A percentile compares a stretch with the other conserved stretches of the same genome.
These are phyloP conservation scores for Lathamus discolor DNA, from an alignment of 2,113 vertebrate species.

Conservation along the genomic window DNA sequence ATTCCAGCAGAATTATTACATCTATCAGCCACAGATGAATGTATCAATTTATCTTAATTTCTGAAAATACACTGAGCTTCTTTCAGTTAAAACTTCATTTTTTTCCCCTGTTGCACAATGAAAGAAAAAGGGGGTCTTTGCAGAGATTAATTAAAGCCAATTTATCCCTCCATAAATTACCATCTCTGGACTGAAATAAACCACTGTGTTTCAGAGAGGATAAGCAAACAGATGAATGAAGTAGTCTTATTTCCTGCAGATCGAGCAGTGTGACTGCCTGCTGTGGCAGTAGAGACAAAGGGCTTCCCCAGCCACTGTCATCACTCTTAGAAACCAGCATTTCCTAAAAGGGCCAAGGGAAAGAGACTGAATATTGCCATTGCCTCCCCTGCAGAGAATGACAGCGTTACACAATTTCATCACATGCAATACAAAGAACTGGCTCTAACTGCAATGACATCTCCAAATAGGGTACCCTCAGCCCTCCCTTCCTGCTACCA, in stretches of 20 bases:
- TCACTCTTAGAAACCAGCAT: not conserved
- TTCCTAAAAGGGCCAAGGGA: slow-evolving; percentile 11
- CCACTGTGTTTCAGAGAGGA: slow-evolving; percentile 3
- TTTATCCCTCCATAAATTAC: slow-evolving; percentile 44
- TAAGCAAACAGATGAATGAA: slow-evolving; percentile 42
- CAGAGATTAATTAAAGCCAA: slow-evolving; percentile 66
- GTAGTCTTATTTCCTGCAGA: slow-evolving; percentile 14
- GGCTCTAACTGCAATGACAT: not conserved
- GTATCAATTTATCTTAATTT: slow-evolving; percentile 76
- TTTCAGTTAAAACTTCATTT: slow-evolving; percentile 62
- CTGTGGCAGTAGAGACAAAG: not conserved
- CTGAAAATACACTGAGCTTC: slow-evolving; percentile 61
- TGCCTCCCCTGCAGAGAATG: not conserved
- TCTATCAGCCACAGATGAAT: slow-evolving; percentile 61
- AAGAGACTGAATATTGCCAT: slow-evolving; percentile 3
- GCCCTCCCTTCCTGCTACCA: not conserved
- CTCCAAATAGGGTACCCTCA: not conserved
- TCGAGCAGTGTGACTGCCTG: slow-evolving; percentile 7
- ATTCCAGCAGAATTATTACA: slow-evolving; percentile 66
- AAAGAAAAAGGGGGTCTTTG: slow-evolving; percentile 40
- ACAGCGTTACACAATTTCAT: not conserved
- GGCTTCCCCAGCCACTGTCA: slow-evolving; percentile 27
- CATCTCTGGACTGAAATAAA: slow-evolving; percentile 51
- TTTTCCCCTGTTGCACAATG: slow-evolving; percentile 32
- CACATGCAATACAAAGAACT: not conserved